Base-by-base conservation (phyloP, 2,888 invertebrate genomes). In the Eubasilissa splendida region DNA sequence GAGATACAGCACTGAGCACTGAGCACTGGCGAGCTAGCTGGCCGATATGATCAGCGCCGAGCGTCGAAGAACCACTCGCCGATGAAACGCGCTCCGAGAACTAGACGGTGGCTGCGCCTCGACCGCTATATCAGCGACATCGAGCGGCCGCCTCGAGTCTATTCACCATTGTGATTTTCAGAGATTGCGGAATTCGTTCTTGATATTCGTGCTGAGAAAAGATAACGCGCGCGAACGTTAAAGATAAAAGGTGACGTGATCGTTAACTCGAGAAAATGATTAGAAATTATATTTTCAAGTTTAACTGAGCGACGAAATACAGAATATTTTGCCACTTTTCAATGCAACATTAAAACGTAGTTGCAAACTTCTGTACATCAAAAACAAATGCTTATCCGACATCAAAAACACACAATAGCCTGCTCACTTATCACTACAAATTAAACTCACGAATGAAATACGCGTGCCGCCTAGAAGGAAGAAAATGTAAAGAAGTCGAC, bases 231-330 rank as follows among this genome's bases (percentile, higher is more conserved):
- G 70, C 77, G 68, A 77, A 77, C 68, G 77, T 70, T 70, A 60
- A 10, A 68, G 77, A 77, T 77, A 77, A 77, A 54, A 22, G 58
- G 59, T 77, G 77, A 77, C 77, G 77, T 50, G 33, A 77, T 50
- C 70, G 58, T 14, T 56, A 59, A 70, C 59, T 77, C 66, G 66
- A 52, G 14, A 31, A 50, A 53, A 70, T 70, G 31, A 70, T 53
- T 70, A 70, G 10, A 70, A 70, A 70, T 54, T 11, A 70, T 22
- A 70, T 53, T 68, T 50, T 4, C 7, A 50, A 50, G 14, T 54
- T 70, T 53, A 11, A 70, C 53, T 70, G 70, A 70, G 31, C 9
- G 70, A 70, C 53, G 22, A 70, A 8, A 22, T 42, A 42, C 42
- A 7, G 42, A 5, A 42, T 42, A 7, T 7, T 4, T 42, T 42